Base-by-base conservation (phyloP, 2,888 invertebrate species). In the Mamestra brassicae region DNA sequence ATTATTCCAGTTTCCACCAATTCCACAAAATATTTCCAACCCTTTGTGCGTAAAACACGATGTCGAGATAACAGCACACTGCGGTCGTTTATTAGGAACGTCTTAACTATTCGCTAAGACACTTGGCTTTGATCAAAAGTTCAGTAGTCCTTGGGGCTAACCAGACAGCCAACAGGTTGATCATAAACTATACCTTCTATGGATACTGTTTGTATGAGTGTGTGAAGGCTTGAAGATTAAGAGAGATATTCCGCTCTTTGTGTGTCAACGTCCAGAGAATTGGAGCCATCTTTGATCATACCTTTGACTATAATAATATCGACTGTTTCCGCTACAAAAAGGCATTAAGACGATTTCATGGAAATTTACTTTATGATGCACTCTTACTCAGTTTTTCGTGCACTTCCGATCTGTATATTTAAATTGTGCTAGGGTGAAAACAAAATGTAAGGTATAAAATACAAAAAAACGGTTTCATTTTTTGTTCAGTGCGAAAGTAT, bases 101-200 rank as follows among this genome's bases (percentile, higher is more conserved):
- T 45, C 67, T 68, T 47, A 82, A 86, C 77, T 76, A 74, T 74
- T 72, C 62, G 26, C 67, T 70, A 76, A 86, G 85, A 82, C 42
- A 70, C 60, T 69, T 66, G 8, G 50, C 84, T 86, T 85, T 86
- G 86, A 86, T 86, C 86, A 67, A 63, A 75, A 80, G 72, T 85
- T 85, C 47, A 62, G 64, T 65, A 58, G 71, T 58, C 85, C 76
- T 71, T 34, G 38, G 71, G 82, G 75, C 65, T 86, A 72, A 80
- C 84, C 75, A 78, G 63, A 36, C 36, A 55, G 58, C 57, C 78
- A 80, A 84, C 80, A 78, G 72, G 82, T 82, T 68, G 65, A 76
- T 81, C 58, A 50, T 54, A 52, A 68, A 81, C 58, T 71, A 17
- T 47, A 54, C n/a, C 26, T 3, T 38, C 47, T 50, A 50, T 47